Base-by-base conservation (phyloP, 37 sponge, comb jelly and placozoan genomes). In the Dysidea cf. avara region DNA sequence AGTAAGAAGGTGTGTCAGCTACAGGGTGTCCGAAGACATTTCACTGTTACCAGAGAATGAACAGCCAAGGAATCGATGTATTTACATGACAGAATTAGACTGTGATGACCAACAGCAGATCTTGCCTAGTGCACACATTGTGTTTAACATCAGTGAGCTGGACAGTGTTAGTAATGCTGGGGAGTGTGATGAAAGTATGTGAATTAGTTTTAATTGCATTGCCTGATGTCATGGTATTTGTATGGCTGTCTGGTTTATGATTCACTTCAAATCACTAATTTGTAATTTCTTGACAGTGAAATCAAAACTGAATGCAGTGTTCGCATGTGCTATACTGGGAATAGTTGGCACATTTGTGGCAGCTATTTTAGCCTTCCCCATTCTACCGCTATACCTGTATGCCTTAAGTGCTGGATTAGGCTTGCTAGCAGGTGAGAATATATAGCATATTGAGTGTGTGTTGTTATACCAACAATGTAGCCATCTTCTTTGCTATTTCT, bases 301-400 rank as follows among this genome's bases (percentile, higher is more conserved):
- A 67, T 36, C 16, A 18, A 53, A 50, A 37, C 57, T 89, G 50
- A 36, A 69, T 22, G 64, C 68, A 37, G 53, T 85, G 14, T 57
- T 85, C n/a, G 69, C 78, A 0, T 76, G 83, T 33, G 51, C 81
- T 47, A 65, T 90, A 11, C 26, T 90, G 31, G 90, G 81, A 0
- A 81, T 90, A 28, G 53, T 84, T 47, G 68, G 64, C 6, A 75
- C 85, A 14, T 67, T 81, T 52, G 55, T 84, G 26, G 34, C 76
- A 35, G 24, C 69, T 17, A 5, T 53, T 37, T 62, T 90, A 20
- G 62, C 47, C 69, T 61, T 90, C 33, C 90, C 90, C 20, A 29
- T 84, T 32, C 81, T 55, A 53, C 81, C 82, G 52, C 9, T 43
- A 9, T 43, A 43, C 46, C 5, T 43, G 46, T 43, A 43, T 9